Conservation (phyloP, 2,113 vertebrate genomes). For the crab-eating macaque (Macaca fascicularis) region T2T-MFA8v1.1 NC_088379.1:117611001-117611500, state of each 20-base stretch:
- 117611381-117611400: too few relatives aligned
- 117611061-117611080: not conserved
- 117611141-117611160: not conserved
- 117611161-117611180: not conserved
- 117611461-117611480: not conserved
- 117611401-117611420: not conserved
- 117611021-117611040: not conserved
- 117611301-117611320: too few relatives aligned
- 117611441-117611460: not conserved
- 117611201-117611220: not conserved
- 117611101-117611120: too few relatives aligned
- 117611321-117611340: too few relatives aligned
- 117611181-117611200: not conserved
- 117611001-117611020: not conserved
- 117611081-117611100: not conserved
- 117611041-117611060: not conserved
- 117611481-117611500: not conserved
- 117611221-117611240: not conserved
- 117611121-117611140: not conserved
- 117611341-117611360: too few relatives aligned
- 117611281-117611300: too few relatives aligned
- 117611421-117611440: conserved; percentile 7
- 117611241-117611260: too few relatives aligned
- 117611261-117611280: too few relatives aligned
- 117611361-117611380: too few relatives aligned